Percentiles rank a stretch among this genome's conserved stretches.
Evolutionary conservation across 2,797 vertebrate genomes (phyloP).

Genomic region (Pterois miles): DNA sequence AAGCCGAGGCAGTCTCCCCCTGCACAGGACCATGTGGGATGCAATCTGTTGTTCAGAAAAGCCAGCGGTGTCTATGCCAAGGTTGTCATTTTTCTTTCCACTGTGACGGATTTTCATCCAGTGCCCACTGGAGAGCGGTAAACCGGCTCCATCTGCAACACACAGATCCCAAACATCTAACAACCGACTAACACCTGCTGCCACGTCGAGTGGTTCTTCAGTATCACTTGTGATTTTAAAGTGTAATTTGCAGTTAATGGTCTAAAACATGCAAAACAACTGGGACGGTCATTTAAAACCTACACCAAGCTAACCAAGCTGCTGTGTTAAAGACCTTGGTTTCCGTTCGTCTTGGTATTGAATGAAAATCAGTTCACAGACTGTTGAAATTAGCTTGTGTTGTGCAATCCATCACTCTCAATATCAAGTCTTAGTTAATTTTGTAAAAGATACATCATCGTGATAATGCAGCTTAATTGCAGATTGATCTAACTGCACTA

Average conservation of each 20-base stretch:
- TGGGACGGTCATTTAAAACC: too few relatives aligned
- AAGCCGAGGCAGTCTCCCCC: slow-evolving; percentile 54
- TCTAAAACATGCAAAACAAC: not conserved
- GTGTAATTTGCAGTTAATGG: not conserved
- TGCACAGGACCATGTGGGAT: slow-evolving; percentile 72
- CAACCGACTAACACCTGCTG: slow-evolving; percentile 21
- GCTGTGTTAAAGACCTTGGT: not conserved
- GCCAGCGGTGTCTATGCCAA: slow-evolving; percentile 59
- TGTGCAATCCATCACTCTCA: not conserved
- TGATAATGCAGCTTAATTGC: not conserved
- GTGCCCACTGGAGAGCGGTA: slow-evolving; percentile 43
- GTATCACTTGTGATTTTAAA: not conserved
- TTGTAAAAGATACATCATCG: not conserved
- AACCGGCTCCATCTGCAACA: slow-evolving; percentile 45
- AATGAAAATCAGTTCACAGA: not conserved
- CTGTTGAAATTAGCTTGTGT: not conserved
- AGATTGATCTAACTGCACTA: not conserved
- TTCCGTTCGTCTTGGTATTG: not conserved
- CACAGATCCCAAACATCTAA: slow-evolving; percentile 36
- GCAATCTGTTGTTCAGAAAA: slow-evolving; percentile 75
- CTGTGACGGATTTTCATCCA: slow-evolving; percentile 57
- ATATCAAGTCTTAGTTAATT: not conserved
- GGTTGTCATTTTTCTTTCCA: slow-evolving; percentile 69
- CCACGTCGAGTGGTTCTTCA: not conserved
- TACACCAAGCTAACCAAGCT: too few relatives aligned